Percentiles rank a stretch among this genome's conserved stretches.
Conservation (phyloP, 2,888 invertebrate species). For the Tolmerus cingulatus region DNA sequence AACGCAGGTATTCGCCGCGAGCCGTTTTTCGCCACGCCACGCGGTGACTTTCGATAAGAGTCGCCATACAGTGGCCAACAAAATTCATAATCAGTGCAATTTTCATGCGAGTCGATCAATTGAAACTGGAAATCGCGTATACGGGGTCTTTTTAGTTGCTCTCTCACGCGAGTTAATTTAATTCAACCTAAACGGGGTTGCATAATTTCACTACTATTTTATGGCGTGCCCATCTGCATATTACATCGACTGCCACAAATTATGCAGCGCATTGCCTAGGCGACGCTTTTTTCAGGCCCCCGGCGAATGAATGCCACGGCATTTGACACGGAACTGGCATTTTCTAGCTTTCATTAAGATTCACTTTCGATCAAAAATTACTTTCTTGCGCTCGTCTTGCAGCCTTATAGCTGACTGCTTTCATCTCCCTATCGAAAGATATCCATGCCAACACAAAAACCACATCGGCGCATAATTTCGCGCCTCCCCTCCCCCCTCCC, state of each 20-base stretch:
- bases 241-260: neutral
- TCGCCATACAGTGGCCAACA: neutral
- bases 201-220: neutral
- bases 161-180: neutral
- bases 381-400: neutral
- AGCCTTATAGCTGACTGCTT: neutral
- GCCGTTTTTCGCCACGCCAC: neutral
- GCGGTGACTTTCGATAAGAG: neutral
- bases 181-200: conserved; percentile 7
- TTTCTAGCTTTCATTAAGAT: neutral
- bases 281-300: neutral
- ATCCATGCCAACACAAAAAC: neutral
- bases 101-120: neutral
- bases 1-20: neutral
- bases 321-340: conserved; percentile 2
- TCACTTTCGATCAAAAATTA: neutral
- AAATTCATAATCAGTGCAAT: neutral
- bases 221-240: neutral
- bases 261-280: neutral
- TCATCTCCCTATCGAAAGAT: neutral
- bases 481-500: neutral
- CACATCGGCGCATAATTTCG: neutral
- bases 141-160: neutral
- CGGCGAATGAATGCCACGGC: neutral
- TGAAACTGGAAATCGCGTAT: neutral